Percentiles rank a stretch among this genome's conserved stretches.
Evolutionary conservation across 2,797 vertebrate species (phyloP).

Genomic region (Artibeus lituratus): DNA sequence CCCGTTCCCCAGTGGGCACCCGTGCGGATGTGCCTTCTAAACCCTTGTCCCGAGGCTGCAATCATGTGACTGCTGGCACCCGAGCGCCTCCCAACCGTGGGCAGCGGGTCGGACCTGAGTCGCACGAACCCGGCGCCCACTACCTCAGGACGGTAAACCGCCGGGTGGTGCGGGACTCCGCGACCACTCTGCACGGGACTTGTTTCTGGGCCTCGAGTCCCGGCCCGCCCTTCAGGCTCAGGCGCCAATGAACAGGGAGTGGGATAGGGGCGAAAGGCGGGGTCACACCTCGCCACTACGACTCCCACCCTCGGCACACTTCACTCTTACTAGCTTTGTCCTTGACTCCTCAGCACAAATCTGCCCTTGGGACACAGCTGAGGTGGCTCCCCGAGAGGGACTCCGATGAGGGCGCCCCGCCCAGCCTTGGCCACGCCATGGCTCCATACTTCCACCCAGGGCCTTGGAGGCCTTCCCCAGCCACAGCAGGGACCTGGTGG

Average conservation of each 20-base stretch:
- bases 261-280: not conserved
- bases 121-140: not conserved
- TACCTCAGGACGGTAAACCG: fast-evolving
- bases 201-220: not conserved
- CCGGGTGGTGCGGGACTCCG: not conserved
- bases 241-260: not conserved
- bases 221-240: not conserved
- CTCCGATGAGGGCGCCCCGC: not conserved
- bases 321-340: fast-evolving
- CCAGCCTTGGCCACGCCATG: not conserved
- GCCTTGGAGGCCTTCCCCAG: not conserved
- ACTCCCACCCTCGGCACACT: not conserved
- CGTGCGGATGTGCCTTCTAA: fast-evolving
- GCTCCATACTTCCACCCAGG: not conserved
- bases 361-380: not conserved
- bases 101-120: fast-evolving
- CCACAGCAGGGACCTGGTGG: not conserved
- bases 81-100: not conserved
- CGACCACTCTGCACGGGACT: not conserved
- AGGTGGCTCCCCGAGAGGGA: not conserved
- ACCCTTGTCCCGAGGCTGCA: too few relatives aligned
- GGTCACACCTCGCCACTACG: not conserved
- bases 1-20: not conserved
- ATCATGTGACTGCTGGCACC: not conserved
- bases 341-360: not conserved